Conservation (phyloP, 2,797 vertebrate species). For the Acridotheres tristis region DNA sequence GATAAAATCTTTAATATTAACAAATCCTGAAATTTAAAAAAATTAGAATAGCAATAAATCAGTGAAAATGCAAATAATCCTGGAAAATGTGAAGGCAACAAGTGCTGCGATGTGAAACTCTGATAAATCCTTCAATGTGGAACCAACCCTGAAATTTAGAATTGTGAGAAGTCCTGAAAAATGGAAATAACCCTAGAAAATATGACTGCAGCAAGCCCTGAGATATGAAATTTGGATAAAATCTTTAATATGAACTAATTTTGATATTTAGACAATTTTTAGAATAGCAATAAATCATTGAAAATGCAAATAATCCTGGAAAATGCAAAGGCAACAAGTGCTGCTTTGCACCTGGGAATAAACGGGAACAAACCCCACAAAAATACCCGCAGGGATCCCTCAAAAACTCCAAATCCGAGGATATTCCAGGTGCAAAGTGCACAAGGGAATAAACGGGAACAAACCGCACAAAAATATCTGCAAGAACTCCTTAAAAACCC, state of each 20-base stretch:
- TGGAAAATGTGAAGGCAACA: not conserved
- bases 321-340: not conserved
- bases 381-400: too few relatives aligned
- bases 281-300: too few relatives aligned
- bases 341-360: too few relatives aligned
- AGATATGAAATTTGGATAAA: not conserved
- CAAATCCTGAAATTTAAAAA: too few relatives aligned
- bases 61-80: too few relatives aligned
- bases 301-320: not conserved
- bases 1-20: too few relatives aligned
- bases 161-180: not conserved
- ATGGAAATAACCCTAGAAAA: not conserved
- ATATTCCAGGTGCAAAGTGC: too few relatives aligned
- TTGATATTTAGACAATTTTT: too few relatives aligned
- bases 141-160: not conserved
- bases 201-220: accelerated
- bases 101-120: accelerated
- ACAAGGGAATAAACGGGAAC: not conserved
- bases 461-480: not conserved
- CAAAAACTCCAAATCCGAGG: not conserved
- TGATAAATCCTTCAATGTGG: not conserved
- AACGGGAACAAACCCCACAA: too few relatives aligned
- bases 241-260: too few relatives aligned
- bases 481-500: not conserved
- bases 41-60: too few relatives aligned